Base-by-base conservation (phyloP, 2,113 vertebrate species). In the Theristicus caerulescens region DNA sequence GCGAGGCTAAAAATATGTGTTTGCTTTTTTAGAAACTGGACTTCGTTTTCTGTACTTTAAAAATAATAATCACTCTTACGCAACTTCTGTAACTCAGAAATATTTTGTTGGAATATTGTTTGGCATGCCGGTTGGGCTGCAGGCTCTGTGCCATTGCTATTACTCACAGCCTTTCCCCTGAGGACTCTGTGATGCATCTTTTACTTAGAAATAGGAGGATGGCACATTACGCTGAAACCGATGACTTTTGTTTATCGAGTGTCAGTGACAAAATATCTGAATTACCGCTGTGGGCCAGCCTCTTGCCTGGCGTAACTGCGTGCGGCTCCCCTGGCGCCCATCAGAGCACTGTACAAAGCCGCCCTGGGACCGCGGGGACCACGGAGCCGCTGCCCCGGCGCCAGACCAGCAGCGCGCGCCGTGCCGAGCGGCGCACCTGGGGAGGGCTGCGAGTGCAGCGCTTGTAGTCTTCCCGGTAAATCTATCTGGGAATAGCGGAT, bases 1-100 rank as follows among this genome's bases (percentile, higher is more conserved):
- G 91, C 91, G 96, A 97, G 86, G 89, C 96, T 97, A 97, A 97
- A 97, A 97, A 96, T 96, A 96, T 72, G 96, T 95, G 95, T 95
- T 97, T 97, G 95, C 95, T 96, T 96, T 97, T 97, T 96, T 95
- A 92, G 96, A 95, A 97, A 95, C 79, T 47, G 77, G 38, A 84
- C 67, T 92, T 79, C 21, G 15, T 92, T 82, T 95, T 96, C 64
- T 92, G 42, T 5, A 74, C 94, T 95, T 93, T 84, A 86, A 94
- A 96, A 97, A 94, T 96, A 97, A 91, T 95, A 81, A 91, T 88
- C 95, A 27, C 36, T 72, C 84, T 97, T 96, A 94, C 52, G 66
- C 94, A 94, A 94, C 80, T 93, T 47, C 84, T 94, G 72, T 76
- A 86, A 67, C 57, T 94, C 69, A 66, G 91, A 96, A 97, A 83